Conservation (phyloP, 2,888 invertebrate species). For the Myathropa florea region DNA sequence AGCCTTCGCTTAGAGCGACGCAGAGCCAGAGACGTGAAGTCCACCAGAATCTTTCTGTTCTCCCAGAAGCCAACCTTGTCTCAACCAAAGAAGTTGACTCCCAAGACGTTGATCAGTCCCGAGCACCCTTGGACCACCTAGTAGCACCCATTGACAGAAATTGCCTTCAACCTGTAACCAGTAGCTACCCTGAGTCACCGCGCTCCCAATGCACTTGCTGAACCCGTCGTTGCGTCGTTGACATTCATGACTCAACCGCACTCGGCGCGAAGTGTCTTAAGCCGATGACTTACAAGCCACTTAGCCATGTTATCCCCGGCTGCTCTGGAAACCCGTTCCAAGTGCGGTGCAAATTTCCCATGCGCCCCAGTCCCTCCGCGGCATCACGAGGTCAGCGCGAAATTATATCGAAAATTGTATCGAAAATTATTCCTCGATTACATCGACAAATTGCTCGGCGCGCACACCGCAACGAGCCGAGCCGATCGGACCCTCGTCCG, state of each 20-base stretch:
- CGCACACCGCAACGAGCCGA: conserved; percentile 17
- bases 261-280: neutral
- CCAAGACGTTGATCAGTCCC: too few relatives aligned
- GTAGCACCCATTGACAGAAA: neutral
- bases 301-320: neutral
- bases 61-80: too few relatives aligned
- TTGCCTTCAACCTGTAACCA: neutral
- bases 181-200: neutral
- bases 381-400: conserved; percentile 51
- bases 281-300: neutral
- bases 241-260: neutral
- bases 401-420: conserved; percentile 31
- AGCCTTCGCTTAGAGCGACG: too few relatives aligned
- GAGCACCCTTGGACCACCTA: neutral
- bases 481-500: too few relatives aligned
- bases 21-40: too few relatives aligned
- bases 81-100: too few relatives aligned
- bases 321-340: neutral
- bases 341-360: neutral
- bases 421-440: conserved; percentile 51
- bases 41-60: too few relatives aligned
- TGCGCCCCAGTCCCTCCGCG: neutral
- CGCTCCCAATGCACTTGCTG: neutral
- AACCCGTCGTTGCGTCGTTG: neutral
- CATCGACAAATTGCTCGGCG: conserved; percentile 60